phyloP scores from a whole-genome alignment of 2,797 vertebrate species.

The Pangasius macronema region DNA sequence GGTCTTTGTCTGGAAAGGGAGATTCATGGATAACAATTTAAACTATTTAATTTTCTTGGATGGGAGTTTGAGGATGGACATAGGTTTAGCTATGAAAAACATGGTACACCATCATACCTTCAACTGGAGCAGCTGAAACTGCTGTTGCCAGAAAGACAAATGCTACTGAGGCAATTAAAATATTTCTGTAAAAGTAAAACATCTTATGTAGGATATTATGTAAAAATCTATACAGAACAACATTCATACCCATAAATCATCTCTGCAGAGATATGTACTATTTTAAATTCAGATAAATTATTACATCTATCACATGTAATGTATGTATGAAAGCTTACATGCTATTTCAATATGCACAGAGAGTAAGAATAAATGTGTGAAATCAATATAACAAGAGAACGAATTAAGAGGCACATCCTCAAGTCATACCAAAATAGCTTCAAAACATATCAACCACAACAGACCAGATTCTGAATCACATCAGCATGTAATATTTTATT shows the following conservation, averaged over 20 bases:
- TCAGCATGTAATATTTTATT: neutral
- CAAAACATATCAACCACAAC: neutral
- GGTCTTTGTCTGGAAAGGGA: conserved; percentile 72
- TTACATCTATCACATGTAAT: neutral
- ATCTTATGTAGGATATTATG: neutral
- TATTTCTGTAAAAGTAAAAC: conserved; percentile 64
- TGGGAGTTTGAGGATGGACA: neutral
- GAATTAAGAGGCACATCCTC: neutral
- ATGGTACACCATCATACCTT: conserved; percentile 64
- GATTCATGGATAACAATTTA: neutral
- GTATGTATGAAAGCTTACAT: neutral
- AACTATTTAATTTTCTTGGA: neutral
- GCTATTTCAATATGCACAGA: neutral
- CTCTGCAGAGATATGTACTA: neutral
- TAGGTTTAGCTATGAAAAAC: neutral
- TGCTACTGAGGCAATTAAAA: conserved; percentile 66
- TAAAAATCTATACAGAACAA: neutral
- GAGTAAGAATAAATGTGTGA: neutral
- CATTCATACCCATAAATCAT: neutral
- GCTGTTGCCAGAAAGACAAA: conserved; percentile 65
- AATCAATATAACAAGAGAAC: neutral
- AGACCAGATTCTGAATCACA: neutral
- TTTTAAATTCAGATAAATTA: neutral
- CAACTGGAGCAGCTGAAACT: conserved; percentile 70
- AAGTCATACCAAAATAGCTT: neutral